A percentile compares a stretch with the other conserved stretches of the same genome.
These are phyloP conservation scores for Elephas maximus DNA, from an alignment of 2,113 vertebrate species.

Conservation along the genomic window DNA sequence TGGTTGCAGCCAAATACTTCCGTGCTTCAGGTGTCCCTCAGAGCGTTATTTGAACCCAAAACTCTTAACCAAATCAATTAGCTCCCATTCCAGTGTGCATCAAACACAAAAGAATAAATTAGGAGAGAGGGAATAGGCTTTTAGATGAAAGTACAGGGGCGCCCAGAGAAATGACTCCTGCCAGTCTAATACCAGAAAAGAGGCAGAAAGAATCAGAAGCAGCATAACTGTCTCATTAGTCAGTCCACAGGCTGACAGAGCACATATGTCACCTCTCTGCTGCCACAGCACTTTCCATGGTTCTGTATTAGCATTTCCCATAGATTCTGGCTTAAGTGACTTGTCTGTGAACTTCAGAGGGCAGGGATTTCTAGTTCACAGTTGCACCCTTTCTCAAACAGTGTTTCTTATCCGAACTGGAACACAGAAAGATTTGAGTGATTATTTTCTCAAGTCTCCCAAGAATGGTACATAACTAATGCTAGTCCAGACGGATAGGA, in stretches of 20 bases:
- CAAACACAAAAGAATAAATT: neutral
- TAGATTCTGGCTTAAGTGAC: neutral
- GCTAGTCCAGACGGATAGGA: neutral
- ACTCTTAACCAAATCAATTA: neutral
- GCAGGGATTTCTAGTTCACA: neutral
- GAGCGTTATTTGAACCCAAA: neutral
- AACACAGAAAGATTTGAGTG: neutral
- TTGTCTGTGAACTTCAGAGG: neutral
- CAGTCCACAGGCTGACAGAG: neutral
- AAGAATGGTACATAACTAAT: neutral
- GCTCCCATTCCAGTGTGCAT: neutral
- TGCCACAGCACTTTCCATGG: neutral
- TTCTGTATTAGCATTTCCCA: neutral
- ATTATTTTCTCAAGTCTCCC: neutral
- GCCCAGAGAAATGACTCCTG: neutral
- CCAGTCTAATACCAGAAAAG: neutral
- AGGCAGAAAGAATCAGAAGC: neutral
- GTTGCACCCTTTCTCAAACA: neutral
- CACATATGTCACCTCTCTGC: neutral
- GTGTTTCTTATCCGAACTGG: conserved; percentile 7
- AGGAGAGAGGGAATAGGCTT: neutral
- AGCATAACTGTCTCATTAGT: neutral
- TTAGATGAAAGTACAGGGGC: neutral
- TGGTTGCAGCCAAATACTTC: conserved; percentile 4
- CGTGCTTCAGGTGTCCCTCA: neutral